phyloP scores from a whole-genome alignment of 2,888 invertebrate genomes.

The Antheraea assamensis region DNA sequence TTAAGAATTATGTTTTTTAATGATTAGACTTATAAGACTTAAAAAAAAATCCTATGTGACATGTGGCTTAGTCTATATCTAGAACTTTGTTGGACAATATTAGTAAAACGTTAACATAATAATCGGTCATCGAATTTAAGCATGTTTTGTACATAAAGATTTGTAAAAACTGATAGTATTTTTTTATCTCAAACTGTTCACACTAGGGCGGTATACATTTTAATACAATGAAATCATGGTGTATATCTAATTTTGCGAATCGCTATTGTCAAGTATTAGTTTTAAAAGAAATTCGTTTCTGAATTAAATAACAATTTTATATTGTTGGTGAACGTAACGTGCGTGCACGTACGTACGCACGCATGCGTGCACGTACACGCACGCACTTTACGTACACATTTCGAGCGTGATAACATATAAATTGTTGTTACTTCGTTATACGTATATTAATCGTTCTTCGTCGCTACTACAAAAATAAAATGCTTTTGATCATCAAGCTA shows the following conservation, averaged over 20 bases:
- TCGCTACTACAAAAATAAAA: not conserved
- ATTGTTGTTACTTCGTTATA: not conserved
- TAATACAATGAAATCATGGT: not conserved
- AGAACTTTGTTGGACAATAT: not conserved
- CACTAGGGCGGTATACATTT: not conserved
- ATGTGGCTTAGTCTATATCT: not conserved
- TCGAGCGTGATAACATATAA: not conserved
- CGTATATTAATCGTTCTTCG: not conserved
- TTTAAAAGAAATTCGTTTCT: not conserved
- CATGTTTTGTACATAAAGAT: not conserved
- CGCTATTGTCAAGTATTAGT: slow-evolving; percentile 1
- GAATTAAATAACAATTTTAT: not conserved
- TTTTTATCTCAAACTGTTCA: not conserved
- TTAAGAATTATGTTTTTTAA: not conserved
- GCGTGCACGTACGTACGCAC: not conserved
- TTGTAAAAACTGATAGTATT: not conserved
- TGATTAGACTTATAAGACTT: no score
- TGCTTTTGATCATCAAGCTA: not conserved
- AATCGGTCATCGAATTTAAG: not conserved
- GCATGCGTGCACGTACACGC: not conserved
- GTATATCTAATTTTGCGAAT: not conserved
- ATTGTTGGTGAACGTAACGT: not conserved
- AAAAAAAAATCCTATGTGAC: not conserved
- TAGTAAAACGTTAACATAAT: not conserved
- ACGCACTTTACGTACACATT: not conserved